These are phyloP conservation scores for Turritopsis rubra DNA, from an alignment of 30 jellyfish, hydroid and myxozoan genomes.

Conservation along the genomic window DNA sequence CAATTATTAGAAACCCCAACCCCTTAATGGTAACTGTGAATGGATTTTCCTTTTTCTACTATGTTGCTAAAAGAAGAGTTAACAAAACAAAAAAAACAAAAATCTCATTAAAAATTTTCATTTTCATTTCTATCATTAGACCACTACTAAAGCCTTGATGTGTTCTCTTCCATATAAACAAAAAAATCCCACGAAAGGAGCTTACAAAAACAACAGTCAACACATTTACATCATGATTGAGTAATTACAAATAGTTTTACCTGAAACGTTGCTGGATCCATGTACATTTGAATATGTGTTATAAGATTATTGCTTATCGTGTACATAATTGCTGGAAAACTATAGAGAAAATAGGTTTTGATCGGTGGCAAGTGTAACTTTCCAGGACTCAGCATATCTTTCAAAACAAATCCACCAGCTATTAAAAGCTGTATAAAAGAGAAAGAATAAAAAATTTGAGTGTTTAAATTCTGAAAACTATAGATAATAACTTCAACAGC, in stretches of 20 bases:
- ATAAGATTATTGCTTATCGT: constrained; percentile 5
- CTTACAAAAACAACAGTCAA: neutral
- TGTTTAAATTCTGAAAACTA: neutral
- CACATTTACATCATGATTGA: neutral
- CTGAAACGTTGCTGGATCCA: constrained; percentile 29
- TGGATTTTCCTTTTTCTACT: too few species aligned
- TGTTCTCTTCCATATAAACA: too few species aligned
- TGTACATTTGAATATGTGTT: constrained; percentile 16
- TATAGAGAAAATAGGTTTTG: neutral
- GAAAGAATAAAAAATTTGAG: neutral
- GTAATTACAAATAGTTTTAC: neutral
- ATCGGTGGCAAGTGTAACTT: neutral
- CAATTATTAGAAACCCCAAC: too few species aligned
- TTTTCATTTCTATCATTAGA: too few species aligned
- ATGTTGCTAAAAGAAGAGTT: too few species aligned
- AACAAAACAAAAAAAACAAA: too few species aligned
- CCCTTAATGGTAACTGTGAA: too few species aligned
- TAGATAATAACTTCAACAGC: too few species aligned
- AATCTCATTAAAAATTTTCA: too few species aligned
- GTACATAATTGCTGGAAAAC: constrained; percentile 18
- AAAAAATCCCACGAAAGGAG: neutral
- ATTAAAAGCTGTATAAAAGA: neutral
- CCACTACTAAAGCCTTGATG: too few species aligned
- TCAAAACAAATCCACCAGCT: constrained; percentile 13
- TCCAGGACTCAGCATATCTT: neutral